Conservation (phyloP, 1,140 invertebrate genomes). For the Cydia splendana region DNA sequence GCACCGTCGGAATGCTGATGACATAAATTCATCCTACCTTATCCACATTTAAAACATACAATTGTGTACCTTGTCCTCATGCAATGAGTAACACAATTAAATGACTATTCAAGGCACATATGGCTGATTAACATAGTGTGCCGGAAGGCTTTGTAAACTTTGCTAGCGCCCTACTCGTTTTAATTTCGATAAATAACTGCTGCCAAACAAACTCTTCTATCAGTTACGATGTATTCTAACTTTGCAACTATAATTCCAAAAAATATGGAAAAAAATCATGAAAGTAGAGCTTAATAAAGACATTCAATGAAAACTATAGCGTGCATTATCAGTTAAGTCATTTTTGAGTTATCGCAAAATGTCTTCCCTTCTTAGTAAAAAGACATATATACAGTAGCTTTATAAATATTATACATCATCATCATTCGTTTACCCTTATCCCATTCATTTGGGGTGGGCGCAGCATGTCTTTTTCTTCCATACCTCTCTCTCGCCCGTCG, state of each 20-base stretch:
- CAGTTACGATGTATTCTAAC: not conserved
- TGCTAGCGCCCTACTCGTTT: not conserved
- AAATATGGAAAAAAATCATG: too few species aligned
- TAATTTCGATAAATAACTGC: not conserved
- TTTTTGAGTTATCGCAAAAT: too few species aligned
- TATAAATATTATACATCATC: too few species aligned
- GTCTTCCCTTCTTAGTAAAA: too few species aligned
- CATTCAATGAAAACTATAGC: too few species aligned
- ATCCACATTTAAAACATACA: not conserved
- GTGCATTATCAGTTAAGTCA: not conserved
- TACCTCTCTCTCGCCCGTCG: too few species aligned
- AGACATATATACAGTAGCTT: too few species aligned
- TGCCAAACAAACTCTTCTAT: not conserved
- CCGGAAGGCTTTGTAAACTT: not conserved
- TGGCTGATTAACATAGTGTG: not conserved
- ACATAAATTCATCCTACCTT: not conserved
- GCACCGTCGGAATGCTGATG: not conserved
- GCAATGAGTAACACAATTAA: not conserved
- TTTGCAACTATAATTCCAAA: too few species aligned
- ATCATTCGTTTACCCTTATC: too few species aligned
- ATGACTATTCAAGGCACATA: not conserved
- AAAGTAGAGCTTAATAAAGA: too few species aligned
- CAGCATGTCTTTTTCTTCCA: too few species aligned
- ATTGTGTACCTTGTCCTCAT: not conserved
- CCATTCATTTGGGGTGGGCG: too few species aligned